Base-by-base conservation (phyloP, 2,888 invertebrate species). In the Melikaiella ostensackeni region DNA sequence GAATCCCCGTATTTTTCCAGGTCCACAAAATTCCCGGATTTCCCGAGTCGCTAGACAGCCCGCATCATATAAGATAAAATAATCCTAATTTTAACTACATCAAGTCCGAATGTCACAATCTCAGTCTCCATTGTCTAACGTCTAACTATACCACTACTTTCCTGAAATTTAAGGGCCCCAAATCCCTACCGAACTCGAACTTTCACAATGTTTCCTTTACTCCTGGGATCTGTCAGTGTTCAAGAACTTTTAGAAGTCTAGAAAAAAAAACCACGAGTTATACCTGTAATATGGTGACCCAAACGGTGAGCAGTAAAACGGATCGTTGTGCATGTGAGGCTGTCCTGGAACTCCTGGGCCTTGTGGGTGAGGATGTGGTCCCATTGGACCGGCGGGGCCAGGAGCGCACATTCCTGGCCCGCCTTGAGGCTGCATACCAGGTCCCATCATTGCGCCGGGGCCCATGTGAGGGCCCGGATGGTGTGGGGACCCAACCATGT, bases 301-400 rank as follows among this genome's bases (percentile, higher is more conserved):
- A 82, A 94, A 94, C 2, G 94, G 94, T 64, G 93, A 93, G 84
- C 93, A 93, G 89, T 93, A 94, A 89, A 94, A 94, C 0, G 93
- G 93, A 84, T 94, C 93, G 84, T 92, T 91, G 88, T 93, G 92
- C 86, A 93, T 90, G 83, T 92, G 93, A 77, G 92, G 92, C 81
- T 92, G 92, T 74, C 91, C 92, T 75, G 90, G 92, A 76, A 89
- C 89, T 73, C 88, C 89, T 13, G 90, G 91, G 9, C 87, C 88
- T 79, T 89, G 90, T 2, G 88, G 84, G 77, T 91, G 91, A 5
- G 86, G 83, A 62, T 83, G 83, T 19, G 81, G 82, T 0, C 89
- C 90, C 87, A 90, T 89, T 70, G 91, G 89, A 74, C 92, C 92
- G 75, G 87, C 89, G 16, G 90, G 89, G 75, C 89, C 90, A 0